Percentiles rank a stretch among this genome's conserved stretches.
Conservation (phyloP, 2,113 vertebrate genomes). For the Cynopterus brachyotis region DNA sequence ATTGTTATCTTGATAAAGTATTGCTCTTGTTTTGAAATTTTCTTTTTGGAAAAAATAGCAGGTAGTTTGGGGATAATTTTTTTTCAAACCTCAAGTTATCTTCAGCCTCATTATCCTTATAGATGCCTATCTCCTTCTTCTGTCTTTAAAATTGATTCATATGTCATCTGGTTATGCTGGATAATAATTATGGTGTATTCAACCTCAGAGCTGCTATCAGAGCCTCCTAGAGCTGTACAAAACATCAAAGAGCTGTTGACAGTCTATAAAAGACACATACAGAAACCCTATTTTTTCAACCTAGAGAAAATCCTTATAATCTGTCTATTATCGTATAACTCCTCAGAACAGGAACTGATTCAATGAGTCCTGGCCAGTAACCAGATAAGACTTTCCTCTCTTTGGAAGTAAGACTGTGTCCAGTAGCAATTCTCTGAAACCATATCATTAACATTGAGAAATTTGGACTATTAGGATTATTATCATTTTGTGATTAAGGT, state of each 20-base stretch:
- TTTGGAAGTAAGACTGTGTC: slow-evolving; percentile 30
- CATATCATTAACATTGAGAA: slow-evolving; percentile 45
- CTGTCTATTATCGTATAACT: slow-evolving; percentile 27
- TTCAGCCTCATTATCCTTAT: slow-evolving; percentile 51
- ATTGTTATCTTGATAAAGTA: slow-evolving; percentile 31
- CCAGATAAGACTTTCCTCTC: slow-evolving; percentile 23
- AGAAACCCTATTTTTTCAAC: slow-evolving; percentile 58
- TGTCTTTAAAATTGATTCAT: slow-evolving; percentile 70
- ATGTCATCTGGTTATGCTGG: slow-evolving; percentile 66
- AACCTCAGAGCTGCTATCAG: slow-evolving; percentile 39
- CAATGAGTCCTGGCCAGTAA: slow-evolving; percentile 35
- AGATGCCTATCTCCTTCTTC: slow-evolving; percentile 64
- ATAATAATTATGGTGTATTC: slow-evolving; percentile 59
- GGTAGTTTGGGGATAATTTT: background rate
- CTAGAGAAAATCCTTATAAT: slow-evolving; percentile 62
- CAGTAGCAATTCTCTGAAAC: slow-evolving; percentile 46
- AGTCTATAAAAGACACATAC: slow-evolving; percentile 57
- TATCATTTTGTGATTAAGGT: slow-evolving; percentile 59
- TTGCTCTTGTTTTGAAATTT: slow-evolving; percentile 36
- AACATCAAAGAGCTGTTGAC: slow-evolving; percentile 74
- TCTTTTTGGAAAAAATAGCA: background rate
- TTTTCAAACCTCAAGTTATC: slow-evolving; percentile 39
- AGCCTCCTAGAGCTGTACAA: slow-evolving; percentile 53
- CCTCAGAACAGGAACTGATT: slow-evolving; percentile 48
- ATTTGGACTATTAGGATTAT: slow-evolving; percentile 59